Evolutionary conservation across 2,113 vertebrate genomes (phyloP), one percentile per base, ranked within the genome.

Genomic region (Myotis brandtii): DNA sequence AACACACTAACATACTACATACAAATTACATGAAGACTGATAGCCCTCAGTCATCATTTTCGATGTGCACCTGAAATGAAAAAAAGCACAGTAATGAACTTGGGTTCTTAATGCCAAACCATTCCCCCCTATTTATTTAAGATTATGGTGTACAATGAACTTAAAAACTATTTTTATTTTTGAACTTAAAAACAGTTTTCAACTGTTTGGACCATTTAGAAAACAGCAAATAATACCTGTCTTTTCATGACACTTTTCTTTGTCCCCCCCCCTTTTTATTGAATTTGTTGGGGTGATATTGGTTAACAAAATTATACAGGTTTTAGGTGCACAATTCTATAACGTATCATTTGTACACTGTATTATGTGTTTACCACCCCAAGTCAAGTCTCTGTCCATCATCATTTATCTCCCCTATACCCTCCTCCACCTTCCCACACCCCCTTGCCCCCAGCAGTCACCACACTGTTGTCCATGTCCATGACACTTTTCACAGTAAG

Each of bases 81-180:
- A 89, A 89, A 89, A 82, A 83, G 6, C 86, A 73, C 54, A 84
- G 0, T 84, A 73, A 93, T 66, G 27, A 94, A 66, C 40, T 46
- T 80, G 17, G 6, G 9, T 66, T 77, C 9, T 81, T 77, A 62
- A 73, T 67, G 5, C 59, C 30, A 72, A 50, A 18, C 18, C 14
- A 40, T 76, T 75, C 87, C 10, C 16, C 32, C 14, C 27, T 86
- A 40, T 43, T 95, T 89, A 52, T 82, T 59, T 48, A 48, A 79
- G 37, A 37, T 86, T 54, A 46, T 50, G 25, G 14, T 79, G 4
- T 64, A 43, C n/a, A 50, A 37, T 54, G n/a, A 73, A n/a, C 6
- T 67, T 88, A 75, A 96, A 79, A 52, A 48, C 21, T 59, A 25
- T 48, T 89, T 86, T 91, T 56, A 54, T 16, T 56, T 95, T 89